Conservation (phyloP, 2,113 vertebrate species). For the Stomatorhinus ivindoensis region DNA sequence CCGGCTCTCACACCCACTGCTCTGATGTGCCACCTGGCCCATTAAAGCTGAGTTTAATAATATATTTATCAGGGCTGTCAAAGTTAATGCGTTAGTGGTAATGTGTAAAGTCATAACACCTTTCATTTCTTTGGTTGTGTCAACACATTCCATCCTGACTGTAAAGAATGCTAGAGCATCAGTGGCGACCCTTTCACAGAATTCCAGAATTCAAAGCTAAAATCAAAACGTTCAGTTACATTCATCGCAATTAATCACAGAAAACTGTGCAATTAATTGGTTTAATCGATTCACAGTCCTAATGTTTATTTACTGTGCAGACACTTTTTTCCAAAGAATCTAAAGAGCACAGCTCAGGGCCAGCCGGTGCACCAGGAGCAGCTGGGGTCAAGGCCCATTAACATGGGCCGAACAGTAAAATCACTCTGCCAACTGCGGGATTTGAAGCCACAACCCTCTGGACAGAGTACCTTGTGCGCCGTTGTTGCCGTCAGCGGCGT, state of each 20-base stretch:
- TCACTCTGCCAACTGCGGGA: neutral
- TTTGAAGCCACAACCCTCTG: neutral
- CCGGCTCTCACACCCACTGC: neutral
- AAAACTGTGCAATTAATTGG: neutral
- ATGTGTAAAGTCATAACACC: neutral
- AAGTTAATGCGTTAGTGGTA: neutral
- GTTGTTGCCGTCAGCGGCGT: constrained; percentile 79
- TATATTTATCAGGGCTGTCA: neutral
- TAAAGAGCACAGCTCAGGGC: neutral
- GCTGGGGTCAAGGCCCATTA: neutral
- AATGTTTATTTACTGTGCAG: neutral
- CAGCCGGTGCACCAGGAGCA: neutral
- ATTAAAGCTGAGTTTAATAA: neutral
- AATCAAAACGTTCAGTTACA: neutral
- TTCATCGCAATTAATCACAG: neutral
- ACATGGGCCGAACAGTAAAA: neutral
- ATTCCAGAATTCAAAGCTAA: neutral
- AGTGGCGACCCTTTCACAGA: neutral
- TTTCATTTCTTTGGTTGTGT: neutral
- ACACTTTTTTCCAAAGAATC: neutral
- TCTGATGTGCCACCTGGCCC: neutral
- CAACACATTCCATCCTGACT: neutral
- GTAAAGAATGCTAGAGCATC: neutral
- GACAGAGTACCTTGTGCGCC: constrained; percentile 71
- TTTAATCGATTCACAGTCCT: neutral